phyloP scores from a whole-genome alignment of 2,113 vertebrate genomes.

The Nycticryphes semicollaris region DNA sequence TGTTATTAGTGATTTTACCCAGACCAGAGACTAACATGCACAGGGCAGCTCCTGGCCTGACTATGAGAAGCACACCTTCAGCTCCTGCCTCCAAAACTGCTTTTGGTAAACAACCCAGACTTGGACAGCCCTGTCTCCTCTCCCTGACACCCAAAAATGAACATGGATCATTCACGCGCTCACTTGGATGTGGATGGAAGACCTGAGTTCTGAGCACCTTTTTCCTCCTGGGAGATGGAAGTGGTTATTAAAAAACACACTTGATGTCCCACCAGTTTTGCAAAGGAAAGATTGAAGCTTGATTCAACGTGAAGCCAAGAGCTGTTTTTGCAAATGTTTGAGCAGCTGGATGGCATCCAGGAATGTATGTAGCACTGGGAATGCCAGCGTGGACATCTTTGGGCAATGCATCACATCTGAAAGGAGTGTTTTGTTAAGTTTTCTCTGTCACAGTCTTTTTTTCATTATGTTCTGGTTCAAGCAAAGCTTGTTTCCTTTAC shows the following conservation, averaged over 20 bases:
- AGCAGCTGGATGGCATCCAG: background rate
- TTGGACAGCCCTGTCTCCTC: no score
- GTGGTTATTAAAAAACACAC: background rate
- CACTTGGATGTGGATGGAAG: no score
- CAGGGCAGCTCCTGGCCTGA: background rate
- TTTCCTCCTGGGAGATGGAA: background rate
- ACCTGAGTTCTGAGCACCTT: background rate
- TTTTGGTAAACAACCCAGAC: background rate
- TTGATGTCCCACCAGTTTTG: background rate
- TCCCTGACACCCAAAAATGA: background rate
- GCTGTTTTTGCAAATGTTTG: background rate
- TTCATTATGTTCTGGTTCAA: background rate
- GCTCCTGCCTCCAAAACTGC: background rate
- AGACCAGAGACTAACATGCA: background rate
- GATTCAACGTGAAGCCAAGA: background rate
- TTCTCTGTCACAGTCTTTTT: background rate
- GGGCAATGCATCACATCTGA: background rate
- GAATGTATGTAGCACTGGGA: background rate
- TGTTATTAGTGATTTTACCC: background rate
- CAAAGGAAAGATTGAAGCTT: background rate
- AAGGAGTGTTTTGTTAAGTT: background rate
- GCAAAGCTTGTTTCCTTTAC: background rate
- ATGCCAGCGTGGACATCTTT: accelerated
- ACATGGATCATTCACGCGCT: background rate
- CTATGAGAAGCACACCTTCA: background rate